Conservation (phyloP, 2,113 vertebrate species). For the Penelope pileata region DNA sequence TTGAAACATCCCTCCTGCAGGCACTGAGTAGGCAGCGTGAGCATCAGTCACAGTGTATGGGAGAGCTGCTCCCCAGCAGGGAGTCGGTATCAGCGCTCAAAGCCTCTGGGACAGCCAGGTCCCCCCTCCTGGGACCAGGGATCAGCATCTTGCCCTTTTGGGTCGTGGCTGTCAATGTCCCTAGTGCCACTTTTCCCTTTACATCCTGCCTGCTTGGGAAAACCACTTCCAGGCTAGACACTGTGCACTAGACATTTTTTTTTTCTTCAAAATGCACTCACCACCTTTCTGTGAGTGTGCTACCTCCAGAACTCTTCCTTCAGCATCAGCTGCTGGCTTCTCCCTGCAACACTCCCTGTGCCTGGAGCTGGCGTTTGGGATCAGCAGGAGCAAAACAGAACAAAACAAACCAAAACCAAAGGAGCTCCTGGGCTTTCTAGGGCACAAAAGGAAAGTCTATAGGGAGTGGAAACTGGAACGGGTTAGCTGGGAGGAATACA, state of each 20-base stretch:
- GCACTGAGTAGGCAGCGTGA: not conserved
- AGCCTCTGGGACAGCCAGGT: not conserved
- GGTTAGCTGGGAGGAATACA: no score
- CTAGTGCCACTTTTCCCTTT: not conserved
- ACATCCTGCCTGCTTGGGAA: not conserved
- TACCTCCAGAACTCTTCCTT: not conserved
- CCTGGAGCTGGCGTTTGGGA: constrained; percentile 26
- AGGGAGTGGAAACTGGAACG: no score
- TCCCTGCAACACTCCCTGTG: not conserved
- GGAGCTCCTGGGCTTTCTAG: no score
- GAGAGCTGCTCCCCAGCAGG: not conserved
- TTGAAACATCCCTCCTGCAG: not conserved
- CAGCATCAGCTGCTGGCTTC: not conserved
- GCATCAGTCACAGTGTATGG: not conserved
- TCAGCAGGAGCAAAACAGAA: not conserved
- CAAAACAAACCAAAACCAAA: not conserved
- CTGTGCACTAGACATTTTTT: not conserved
- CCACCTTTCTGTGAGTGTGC: not conserved
- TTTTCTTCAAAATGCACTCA: not conserved
- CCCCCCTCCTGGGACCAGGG: accelerated
- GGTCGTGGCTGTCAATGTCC: accelerated
- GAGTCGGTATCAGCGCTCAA: not conserved
- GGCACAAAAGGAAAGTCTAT: no score
- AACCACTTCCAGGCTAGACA: not conserved
- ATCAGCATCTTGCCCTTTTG: not conserved